Evolutionary conservation across 2,888 invertebrate species (phyloP).

Genomic region (Pseudeuparius sepicola): DNA sequence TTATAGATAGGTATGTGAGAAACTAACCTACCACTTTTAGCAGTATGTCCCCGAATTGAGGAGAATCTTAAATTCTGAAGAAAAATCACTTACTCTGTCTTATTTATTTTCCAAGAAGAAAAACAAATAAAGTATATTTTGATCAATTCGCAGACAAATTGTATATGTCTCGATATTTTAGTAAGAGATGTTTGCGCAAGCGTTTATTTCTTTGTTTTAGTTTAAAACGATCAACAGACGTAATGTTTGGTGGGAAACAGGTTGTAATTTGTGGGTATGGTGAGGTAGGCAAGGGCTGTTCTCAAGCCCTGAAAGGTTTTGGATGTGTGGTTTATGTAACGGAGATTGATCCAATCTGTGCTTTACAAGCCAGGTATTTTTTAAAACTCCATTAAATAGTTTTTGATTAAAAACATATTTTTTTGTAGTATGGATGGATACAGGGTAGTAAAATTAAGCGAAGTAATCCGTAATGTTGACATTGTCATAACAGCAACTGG

Average conservation of each 20-base stretch:
- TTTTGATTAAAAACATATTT: conserved; percentile 4
- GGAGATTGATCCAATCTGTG: conserved; percentile 97
- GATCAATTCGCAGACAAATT: too few species aligned
- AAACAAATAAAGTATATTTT: too few species aligned
- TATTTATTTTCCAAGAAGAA: too few species aligned
- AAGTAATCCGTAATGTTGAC: conserved; percentile 87
- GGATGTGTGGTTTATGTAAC: conserved; percentile 90
- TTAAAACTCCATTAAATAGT: background rate
- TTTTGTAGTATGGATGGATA: conserved; percentile 86
- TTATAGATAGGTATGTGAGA: conserved; percentile 75
- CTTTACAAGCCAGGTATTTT: conserved; percentile 77
- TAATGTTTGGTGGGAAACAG: conserved; percentile 97
- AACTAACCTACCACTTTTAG: too few species aligned
- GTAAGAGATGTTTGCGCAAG: too few species aligned
- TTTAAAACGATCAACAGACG: conserved; percentile 79
- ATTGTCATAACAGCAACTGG: conserved; percentile 97
- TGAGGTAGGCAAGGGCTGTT: conserved; percentile 95
- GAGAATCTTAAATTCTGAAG: too few species aligned
- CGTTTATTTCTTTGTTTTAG: conserved; percentile 36
- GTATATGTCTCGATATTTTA: too few species aligned
- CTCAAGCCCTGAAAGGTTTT: conserved; percentile 86
- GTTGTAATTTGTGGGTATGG: conserved; percentile 95
- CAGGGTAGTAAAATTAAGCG: conserved; percentile 87
- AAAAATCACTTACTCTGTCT: too few species aligned
- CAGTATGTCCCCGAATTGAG: too few species aligned